phyloP scores from a whole-genome alignment of 92 coral and sea anemone species.

The Paragorgia papillata region DNA sequence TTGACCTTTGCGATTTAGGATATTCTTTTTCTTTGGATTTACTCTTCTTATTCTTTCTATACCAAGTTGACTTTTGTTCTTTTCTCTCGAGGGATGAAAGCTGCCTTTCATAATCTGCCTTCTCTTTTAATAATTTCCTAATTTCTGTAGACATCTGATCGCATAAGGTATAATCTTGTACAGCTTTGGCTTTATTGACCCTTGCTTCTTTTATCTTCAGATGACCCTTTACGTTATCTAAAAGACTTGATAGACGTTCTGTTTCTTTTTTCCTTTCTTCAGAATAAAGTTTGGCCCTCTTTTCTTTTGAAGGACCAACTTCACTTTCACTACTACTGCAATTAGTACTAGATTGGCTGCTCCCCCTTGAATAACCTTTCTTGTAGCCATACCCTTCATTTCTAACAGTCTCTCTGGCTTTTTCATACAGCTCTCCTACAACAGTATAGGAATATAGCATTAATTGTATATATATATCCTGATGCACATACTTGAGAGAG shows the following conservation, averaged over 20 bases:
- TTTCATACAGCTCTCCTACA: constrained; percentile 58
- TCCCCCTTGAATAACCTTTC: constrained; percentile 57
- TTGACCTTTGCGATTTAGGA: neutral
- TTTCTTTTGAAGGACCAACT: constrained; percentile 37
- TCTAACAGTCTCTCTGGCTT: constrained; percentile 54
- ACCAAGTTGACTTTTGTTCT: constrained; percentile 47
- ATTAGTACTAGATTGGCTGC: neutral
- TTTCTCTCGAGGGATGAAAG: constrained; percentile 48
- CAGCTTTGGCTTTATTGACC: constrained; percentile 47
- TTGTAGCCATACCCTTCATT: constrained; percentile 41
- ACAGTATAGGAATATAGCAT: neutral
- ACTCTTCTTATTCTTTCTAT: constrained; percentile 29
- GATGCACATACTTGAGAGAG: too few species aligned
- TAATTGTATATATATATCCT: too few species aligned
- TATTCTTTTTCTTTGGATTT: neutral
- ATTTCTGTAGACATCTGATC: constrained; percentile 43
- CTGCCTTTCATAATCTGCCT: constrained; percentile 58
- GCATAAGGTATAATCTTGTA: constrained; percentile 45
- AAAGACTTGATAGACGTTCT: constrained; percentile 21
- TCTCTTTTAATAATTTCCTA: constrained; percentile 33
- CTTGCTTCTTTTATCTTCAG: constrained; percentile 47
- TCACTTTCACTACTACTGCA: constrained; percentile 11
- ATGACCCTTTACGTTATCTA: constrained; percentile 47
- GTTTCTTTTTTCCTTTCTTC: constrained; percentile 53
- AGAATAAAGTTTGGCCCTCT: constrained; percentile 47